Evolutionary conservation across 2,888 invertebrate species (phyloP).

Genomic region (Pseudoips prasinana): DNA sequence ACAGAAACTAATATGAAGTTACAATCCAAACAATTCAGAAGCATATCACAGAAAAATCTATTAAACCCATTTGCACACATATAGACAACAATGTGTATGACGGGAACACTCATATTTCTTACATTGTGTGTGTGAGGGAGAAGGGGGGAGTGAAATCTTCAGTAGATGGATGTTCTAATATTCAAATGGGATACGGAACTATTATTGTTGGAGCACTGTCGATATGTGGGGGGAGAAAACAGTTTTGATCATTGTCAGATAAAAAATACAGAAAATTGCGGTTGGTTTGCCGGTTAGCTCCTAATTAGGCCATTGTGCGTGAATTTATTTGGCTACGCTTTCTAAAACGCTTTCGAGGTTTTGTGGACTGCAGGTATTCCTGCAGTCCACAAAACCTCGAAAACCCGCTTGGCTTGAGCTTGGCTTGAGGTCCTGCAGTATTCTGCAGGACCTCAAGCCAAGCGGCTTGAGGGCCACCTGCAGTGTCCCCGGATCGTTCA

Average conservation of each 20-base stretch:
- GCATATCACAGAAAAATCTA: constrained; percentile 33
- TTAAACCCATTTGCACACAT: constrained; percentile 28
- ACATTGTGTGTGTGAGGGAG: constrained; percentile 35
- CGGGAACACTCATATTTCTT: constrained; percentile 10
- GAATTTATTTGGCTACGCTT: no score
- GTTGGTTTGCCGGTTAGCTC: no score
- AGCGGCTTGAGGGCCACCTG: no score
- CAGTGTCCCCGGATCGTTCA: no score
- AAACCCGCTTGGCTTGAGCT: no score
- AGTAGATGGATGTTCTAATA: constrained; percentile 81
- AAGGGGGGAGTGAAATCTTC: constrained; percentile 67
- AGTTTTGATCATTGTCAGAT: constrained; percentile 49
- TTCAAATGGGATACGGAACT: constrained; percentile 83
- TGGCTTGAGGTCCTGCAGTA: no score
- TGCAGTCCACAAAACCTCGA: no score
- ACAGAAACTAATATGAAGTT: no score
- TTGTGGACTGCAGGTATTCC: not conserved
- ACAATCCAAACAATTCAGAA: constrained; percentile 2
- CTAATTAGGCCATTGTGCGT: no score
- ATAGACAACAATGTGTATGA: constrained; percentile 18
- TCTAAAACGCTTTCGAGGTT: constrained; percentile 2
- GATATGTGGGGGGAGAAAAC: constrained; percentile 52
- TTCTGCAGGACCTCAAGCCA: no score
- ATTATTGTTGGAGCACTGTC: constrained; percentile 82
- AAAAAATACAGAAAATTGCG: no score